Base-by-base conservation (phyloP, 1,140 invertebrate genomes). In the Ditylenchus dipsaci region DNA sequence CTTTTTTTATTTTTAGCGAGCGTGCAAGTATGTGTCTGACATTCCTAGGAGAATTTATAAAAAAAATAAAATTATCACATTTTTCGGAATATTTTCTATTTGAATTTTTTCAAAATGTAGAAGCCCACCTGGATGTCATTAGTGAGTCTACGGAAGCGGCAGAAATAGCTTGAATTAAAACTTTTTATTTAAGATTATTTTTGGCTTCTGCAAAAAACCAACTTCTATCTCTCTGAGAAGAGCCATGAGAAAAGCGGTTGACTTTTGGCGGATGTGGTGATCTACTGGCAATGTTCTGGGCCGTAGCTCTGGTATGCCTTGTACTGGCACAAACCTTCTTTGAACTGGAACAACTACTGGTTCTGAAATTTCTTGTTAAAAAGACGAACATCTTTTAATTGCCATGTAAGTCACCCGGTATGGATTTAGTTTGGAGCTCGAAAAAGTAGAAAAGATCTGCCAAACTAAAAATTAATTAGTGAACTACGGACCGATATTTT, bases 391-490 rank as follows among this genome's bases (percentile, higher is more conserved):
- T 33, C 61, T 17, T 38, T 1, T 8, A 68, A 30, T 30, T 9
- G n/a, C 42, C 33, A 42, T 7, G 3, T 45, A 33, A 38, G 65
- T 33, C 1, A 29, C n/a, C 43, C 69, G 63, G n/a, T 76, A 69
- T 21, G 59, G 27, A 8, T 30, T 61, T 61, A 5, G 19, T 29
- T 19, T 19, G 60, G 9, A 72, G 69, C 61, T 97, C 95, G 81
- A 97, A 87, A 69, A 93, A 88, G 82, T 93, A 93, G 84, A 97
- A 97, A 71, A 98, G 87, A 84, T 98, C 94, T 65, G 94, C 92
- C 72, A 97, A 85, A 85, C 33, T 38, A 11, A 38, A 38, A 38
- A 38, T 3, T 11, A 38, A 38, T 38, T 38, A 38, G 33, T 38
- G 3, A n/a, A 5, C 33, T 11, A 38, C 33, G 3, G 33, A 38